Conservation (phyloP, 1,140 invertebrate species). For the Lethrus apterus region DNA sequence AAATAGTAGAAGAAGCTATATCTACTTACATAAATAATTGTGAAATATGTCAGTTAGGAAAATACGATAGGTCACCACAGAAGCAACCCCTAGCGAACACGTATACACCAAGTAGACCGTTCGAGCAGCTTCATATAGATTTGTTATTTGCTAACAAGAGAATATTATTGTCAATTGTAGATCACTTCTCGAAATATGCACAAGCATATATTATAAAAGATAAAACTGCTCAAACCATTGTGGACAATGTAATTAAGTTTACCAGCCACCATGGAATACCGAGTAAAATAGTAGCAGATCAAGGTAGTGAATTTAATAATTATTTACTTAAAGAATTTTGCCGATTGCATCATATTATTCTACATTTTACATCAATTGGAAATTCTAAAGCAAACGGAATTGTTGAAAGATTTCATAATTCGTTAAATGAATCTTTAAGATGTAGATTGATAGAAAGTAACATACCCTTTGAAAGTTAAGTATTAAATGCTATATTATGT, state of each 20-base stretch:
- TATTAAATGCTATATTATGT: constrained; percentile 1
- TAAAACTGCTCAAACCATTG: neutral
- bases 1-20: too few relatives aligned
- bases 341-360: neutral
- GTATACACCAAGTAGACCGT: neutral
- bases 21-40: constrained; percentile 5
- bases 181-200: constrained; percentile 5
- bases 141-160: neutral
- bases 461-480: neutral
- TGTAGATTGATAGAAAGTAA: neutral
- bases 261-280: constrained; percentile 5
- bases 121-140: constrained; percentile 8
- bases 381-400: constrained; percentile 1
- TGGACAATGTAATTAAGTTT: constrained; percentile 1
- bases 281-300: neutral
- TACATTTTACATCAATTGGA: constrained; percentile 1
- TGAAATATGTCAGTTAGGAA: constrained; percentile 1
- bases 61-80: constrained; percentile 4
- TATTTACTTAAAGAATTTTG: constrained; percentile 9
- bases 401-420: neutral
- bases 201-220: constrained; percentile 1
- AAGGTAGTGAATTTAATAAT: constrained; percentile 9
- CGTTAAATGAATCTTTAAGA: neutral
- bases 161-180: constrained; percentile 5
- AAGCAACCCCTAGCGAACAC: neutral